A percentile compares a stretch with the other conserved stretches of the same genome.
These are phyloP conservation scores for Microtus richardsoni DNA, from an alignment of 2,113 vertebrate species.

Conservation along the genomic window DNA sequence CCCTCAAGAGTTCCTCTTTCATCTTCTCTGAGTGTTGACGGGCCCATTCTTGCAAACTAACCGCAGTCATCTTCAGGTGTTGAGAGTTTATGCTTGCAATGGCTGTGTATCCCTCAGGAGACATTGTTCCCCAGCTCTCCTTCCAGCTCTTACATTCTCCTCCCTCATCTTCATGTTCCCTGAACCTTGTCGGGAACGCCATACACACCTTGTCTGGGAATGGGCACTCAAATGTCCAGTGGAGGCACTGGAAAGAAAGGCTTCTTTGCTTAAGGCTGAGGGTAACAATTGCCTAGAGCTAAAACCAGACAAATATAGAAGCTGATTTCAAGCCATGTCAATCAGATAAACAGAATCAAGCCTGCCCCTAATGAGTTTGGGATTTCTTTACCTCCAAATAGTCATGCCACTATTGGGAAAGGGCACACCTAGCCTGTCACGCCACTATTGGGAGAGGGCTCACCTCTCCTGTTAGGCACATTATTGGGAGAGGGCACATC, in stretches of 20 bases:
- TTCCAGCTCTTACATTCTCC: not conserved
- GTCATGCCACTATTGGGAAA: not conserved
- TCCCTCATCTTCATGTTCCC: not conserved
- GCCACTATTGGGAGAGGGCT: too few species aligned
- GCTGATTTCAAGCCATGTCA: not conserved
- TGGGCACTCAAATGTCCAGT: not conserved
- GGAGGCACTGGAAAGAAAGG: not conserved
- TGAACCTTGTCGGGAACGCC: not conserved
- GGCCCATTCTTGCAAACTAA: not conserved
- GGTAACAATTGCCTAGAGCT: not conserved
- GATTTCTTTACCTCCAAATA: not conserved
- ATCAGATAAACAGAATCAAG: not conserved
- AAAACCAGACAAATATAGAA: not conserved
- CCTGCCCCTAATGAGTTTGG: not conserved
- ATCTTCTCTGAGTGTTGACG: not conserved
- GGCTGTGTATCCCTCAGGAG: not conserved
- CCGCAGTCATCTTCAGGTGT: not conserved
- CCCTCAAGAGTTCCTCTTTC: not conserved
- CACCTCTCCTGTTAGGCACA: not conserved
- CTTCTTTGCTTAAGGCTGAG: not conserved
- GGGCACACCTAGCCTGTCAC: too few species aligned
- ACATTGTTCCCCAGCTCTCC: not conserved
- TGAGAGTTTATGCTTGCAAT: not conserved
- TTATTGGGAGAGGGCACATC: not conserved
- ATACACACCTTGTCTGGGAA: not conserved